Percentiles rank a stretch among this genome's conserved stretches.
phyloP scores from a whole-genome alignment of 2,797 vertebrate species.

The Pipistrellus pipistrellus region DNA sequence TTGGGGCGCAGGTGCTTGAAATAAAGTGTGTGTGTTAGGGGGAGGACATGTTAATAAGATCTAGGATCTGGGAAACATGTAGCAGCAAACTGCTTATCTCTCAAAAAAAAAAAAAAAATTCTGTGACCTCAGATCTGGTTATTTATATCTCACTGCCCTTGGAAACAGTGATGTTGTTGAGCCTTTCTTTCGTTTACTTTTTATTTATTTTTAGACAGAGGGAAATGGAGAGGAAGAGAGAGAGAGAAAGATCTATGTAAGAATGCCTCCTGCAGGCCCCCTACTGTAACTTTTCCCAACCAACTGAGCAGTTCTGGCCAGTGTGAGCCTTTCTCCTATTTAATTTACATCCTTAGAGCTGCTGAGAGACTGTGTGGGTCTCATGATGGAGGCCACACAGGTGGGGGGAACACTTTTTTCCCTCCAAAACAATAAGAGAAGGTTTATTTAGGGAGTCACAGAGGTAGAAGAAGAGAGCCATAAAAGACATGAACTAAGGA shows the following conservation, averaged over 20 bases:
- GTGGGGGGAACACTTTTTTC: background rate
- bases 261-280: too few relatives aligned
- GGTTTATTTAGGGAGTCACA: background rate
- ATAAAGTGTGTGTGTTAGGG: background rate
- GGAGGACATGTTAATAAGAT: background rate
- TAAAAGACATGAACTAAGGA: background rate
- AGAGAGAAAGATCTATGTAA: too few relatives aligned
- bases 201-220: too few relatives aligned
- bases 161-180: background rate
- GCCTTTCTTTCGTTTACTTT: background rate
- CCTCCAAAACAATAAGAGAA: background rate
- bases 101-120: background rate
- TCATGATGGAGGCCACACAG: background rate
- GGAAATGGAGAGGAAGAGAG: too few relatives aligned
- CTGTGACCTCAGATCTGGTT: background rate
- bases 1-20: background rate
- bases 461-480: background rate
- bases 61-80: background rate
- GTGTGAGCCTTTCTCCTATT: background rate
- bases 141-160: background rate
- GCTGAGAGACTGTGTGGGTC: background rate
- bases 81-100: background rate
- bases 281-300: too few relatives aligned
- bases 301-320: too few relatives aligned
- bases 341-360: background rate